Evolutionary conservation across 1,140 invertebrate genomes (phyloP), one percentile per base, ranked within the genome.

Genomic region (Drosophila pandora): DNA sequence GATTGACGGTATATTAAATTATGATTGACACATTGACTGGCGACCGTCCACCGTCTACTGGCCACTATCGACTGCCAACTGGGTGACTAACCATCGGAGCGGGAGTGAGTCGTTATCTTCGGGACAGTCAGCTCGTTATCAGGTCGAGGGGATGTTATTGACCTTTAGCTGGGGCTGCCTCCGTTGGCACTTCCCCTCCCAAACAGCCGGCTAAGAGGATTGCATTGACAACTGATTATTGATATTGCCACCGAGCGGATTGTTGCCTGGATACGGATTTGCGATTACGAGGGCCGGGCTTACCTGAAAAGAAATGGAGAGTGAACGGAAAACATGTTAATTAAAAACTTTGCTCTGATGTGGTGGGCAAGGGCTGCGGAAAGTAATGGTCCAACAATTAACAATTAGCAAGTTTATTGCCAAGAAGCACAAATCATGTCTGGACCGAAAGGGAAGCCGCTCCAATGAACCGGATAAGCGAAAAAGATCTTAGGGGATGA

Each of bases 11-110:
- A 64, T 81, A 78, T 85, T 65, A 87, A 87, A 82, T 89, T 88
- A 88, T 88, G 84, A 88, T 88, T 88, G 83, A 79, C 83, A 88
- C 83, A 87, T 88, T 87, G 83, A 87, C 82, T 82, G 78, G 52
- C 71, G 70, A 58, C 39, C 53, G 2, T 5, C 25, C 4, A 25
- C 4, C 25, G 25, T 28, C 25, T 4, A 28, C 25, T 28, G 25
- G 5, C 25, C 25, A 28, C 25, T 28, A 28, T 28, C 25, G 25
- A 28, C 25, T 28, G 30, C 41, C 48, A 43, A 64, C 77, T 75
- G 79, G 65, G 54, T 76, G 63, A 79, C 63, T 62, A 59, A 76
- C 74, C 70, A 58, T 43, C 50, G 49, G 43, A 63, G 47, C 43
- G 48, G 21, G 32, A 25, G 21, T 37, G 28, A 34, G 32, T 71